A percentile compares a stretch with the other conserved stretches of the same genome.
Evolutionary conservation across 2,797 vertebrate genomes (phyloP).

Genomic region (Sebastes nivosus): DNA sequence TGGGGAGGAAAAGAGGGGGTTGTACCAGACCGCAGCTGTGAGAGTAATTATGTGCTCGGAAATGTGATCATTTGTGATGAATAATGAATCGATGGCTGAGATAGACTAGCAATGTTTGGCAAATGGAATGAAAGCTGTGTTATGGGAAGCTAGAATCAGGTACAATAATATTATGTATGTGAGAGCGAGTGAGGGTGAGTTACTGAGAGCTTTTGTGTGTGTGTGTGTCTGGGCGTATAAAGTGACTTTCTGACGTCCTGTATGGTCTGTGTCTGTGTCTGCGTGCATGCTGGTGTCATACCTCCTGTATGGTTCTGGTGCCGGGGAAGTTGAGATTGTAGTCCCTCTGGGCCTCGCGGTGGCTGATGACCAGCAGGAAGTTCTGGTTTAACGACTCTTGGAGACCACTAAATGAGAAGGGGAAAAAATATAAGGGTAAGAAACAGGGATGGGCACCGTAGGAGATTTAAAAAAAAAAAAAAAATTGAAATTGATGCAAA

Average conservation of each 20-base stretch:
- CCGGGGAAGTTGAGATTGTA: conserved; percentile 99
- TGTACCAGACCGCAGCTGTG: conserved; percentile 76
- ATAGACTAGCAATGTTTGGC: conserved; percentile 78
- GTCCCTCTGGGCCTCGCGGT: conserved; percentile 98
- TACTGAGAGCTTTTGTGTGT: conserved; percentile 14
- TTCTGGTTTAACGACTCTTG: conserved; percentile 98
- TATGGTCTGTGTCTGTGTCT: neutral
- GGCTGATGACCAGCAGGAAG: conserved; percentile 97
- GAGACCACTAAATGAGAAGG: conserved; percentile 86
- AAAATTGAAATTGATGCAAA: neutral
- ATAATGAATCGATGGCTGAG: conserved; percentile 79
- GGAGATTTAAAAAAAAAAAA: neutral
- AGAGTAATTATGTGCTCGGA: conserved; percentile 81
- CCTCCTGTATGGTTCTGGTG: conserved; percentile 99
- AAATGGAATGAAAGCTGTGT: conserved; percentile 66
- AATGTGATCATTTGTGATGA: conserved; percentile 83
- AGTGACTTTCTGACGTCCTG: neutral
- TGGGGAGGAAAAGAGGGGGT: conserved; percentile 45
- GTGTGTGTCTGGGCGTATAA: neutral
- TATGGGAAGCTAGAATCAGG: conserved; percentile 57
- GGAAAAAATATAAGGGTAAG: conserved; percentile 55
- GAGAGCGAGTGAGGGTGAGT: conserved; percentile 14
- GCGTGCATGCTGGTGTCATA: conserved; percentile 73
- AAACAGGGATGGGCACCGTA: neutral
- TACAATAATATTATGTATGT: conserved; percentile 60